A percentile compares a stretch with the other conserved stretches of the same genome.
Conservation (phyloP, 35 echinoderm and acorn worm genomes). For the Hemicentrotus pulcherrimus region DNA sequence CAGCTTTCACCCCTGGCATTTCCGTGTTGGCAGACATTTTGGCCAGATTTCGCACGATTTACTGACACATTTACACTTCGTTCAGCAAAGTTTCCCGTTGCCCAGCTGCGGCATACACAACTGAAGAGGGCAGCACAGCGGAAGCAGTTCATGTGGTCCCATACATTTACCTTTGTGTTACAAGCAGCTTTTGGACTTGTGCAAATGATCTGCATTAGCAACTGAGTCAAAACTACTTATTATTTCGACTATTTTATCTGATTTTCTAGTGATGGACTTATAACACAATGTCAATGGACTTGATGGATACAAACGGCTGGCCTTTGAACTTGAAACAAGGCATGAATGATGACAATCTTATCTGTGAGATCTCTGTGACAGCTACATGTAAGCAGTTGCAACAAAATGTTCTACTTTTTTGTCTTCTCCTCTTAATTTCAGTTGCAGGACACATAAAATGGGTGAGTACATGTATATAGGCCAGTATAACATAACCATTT, state of each 20-base stretch:
- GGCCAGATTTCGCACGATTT: neutral
- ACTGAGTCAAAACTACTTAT: too few species aligned
- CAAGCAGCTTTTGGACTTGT: too few species aligned
- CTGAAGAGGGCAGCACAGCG: neutral
- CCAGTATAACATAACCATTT: neutral
- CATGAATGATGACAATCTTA: neutral
- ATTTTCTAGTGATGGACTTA: neutral
- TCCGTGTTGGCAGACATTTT: constrained; percentile 17
- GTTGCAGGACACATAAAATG: neutral
- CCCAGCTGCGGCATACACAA: neutral
- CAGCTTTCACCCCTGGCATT: constrained; percentile 24
- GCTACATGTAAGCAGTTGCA: neutral
- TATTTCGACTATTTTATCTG: too few species aligned
- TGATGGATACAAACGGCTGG: neutral
- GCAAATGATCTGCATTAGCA: too few species aligned
- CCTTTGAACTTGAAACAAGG: too few species aligned
- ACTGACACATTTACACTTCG: neutral
- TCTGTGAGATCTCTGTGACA: neutral
- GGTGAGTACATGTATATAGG: neutral
- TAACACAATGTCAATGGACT: neutral
- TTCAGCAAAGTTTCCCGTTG: neutral
- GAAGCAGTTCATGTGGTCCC: neutral
- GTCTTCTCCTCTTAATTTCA: neutral
- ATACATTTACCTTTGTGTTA: neutral
- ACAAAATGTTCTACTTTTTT: neutral